These are phyloP conservation scores for Colletes latitarsis DNA, from an alignment of 1,140 invertebrate genomes.

Conservation along the genomic window DNA sequence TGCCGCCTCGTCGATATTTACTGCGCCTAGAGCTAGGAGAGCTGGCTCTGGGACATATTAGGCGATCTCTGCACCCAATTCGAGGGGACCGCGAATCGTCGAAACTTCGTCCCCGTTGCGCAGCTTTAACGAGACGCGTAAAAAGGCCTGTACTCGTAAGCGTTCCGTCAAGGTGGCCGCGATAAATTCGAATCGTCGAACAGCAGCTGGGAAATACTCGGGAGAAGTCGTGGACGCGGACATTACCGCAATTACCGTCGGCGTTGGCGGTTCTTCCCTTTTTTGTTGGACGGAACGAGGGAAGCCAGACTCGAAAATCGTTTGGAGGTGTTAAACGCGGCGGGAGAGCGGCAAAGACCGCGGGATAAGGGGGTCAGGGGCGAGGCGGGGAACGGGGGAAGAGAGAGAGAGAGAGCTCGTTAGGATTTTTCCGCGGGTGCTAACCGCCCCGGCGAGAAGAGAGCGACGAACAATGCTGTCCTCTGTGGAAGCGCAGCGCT, in stretches of 20 bases:
- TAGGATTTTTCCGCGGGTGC: constrained; percentile 81
- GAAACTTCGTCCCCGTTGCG: no score
- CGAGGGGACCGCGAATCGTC: no score
- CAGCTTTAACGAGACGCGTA: no score
- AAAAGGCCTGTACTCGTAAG: background rate
- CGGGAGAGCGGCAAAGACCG: background rate
- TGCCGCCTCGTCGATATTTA: constrained; percentile 39
- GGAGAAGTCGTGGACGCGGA: background rate
- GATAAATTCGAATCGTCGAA: background rate
- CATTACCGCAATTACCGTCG: constrained; percentile 34
- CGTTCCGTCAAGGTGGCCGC: background rate
- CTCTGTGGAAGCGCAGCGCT: constrained; percentile 76
- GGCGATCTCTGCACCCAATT: background rate
- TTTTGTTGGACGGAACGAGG: constrained; percentile 17
- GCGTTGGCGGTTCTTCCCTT: background rate
- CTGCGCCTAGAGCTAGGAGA: background rate
- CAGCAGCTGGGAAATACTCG: background rate
- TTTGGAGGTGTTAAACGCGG: constrained; percentile 39
- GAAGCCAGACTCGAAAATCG: constrained; percentile 32
- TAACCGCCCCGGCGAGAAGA: constrained; percentile 70
- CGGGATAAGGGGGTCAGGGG: background rate
- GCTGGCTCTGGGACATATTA: background rate
- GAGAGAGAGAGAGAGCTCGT: constrained; percentile 71
- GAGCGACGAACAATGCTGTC: constrained; percentile 78
- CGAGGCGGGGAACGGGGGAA: background rate